These are phyloP conservation scores for Drosophila nigromelanica DNA, from an alignment of 1,140 invertebrate genomes.

Conservation along the genomic window DNA sequence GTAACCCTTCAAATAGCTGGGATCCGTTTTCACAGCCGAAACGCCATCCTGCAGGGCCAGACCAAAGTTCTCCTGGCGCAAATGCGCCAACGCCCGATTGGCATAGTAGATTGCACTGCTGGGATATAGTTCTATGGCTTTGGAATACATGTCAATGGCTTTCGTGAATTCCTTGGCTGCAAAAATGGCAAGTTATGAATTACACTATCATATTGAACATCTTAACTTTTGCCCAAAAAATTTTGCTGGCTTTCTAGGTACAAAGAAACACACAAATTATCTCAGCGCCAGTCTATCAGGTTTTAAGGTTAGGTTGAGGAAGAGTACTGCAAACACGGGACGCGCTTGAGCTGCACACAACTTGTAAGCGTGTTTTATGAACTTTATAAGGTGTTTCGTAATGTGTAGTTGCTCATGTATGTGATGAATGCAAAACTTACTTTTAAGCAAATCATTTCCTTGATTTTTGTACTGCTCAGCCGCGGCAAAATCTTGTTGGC, in stretches of 20 bases:
- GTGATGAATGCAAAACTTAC: slow-evolving; percentile 85
- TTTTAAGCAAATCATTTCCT: slow-evolving; percentile 94
- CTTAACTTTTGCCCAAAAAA: neutral
- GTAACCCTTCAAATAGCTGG: slow-evolving; percentile 95
- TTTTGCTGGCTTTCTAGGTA: neutral
- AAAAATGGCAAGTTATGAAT: slow-evolving; percentile 1
- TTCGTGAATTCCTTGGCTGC: slow-evolving; percentile 94
- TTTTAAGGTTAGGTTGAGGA: slow-evolving; percentile 66
- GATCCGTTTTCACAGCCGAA: slow-evolving; percentile 95
- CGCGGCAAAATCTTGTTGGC: slow-evolving; percentile 68
- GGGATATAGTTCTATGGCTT: slow-evolving; percentile 95
- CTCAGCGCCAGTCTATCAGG: slow-evolving; percentile 25
- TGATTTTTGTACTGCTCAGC: slow-evolving; percentile 92
- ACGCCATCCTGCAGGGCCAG: slow-evolving; percentile 96
- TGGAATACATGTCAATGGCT: slow-evolving; percentile 95
- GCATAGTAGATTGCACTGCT: slow-evolving; percentile 93
- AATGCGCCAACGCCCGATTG: slow-evolving; percentile 97
- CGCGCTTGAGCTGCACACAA: slow-evolving; percentile 6
- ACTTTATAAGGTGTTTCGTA: neutral
- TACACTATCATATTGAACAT: neutral
- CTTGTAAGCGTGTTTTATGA: neutral
- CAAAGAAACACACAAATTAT: slow-evolving; percentile 47
- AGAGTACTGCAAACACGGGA: slow-evolving; percentile 26
- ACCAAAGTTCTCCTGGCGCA: slow-evolving; percentile 96
- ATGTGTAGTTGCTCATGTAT: slow-evolving; percentile 13